Evolutionary conservation across 2,797 vertebrate genomes (phyloP).

Genomic region (Leucoraja ocellata): DNA sequence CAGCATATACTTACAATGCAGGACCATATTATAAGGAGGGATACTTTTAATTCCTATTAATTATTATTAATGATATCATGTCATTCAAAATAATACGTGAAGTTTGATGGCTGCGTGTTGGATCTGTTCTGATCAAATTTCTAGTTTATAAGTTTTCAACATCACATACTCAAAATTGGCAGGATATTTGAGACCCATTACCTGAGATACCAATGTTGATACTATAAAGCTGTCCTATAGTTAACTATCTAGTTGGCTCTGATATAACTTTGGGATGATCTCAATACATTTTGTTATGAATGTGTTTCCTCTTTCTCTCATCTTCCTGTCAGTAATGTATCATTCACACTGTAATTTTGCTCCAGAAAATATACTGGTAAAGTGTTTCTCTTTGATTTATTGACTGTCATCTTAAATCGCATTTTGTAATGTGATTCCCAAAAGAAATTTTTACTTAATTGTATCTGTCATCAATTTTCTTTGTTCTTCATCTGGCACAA

Average conservation of each 20-base stretch:
- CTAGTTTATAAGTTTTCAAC: not conserved
- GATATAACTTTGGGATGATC: not conserved
- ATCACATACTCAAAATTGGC: not conserved
- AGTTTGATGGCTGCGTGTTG: not conserved
- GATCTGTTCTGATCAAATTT: not conserved
- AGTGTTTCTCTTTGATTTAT: conserved; percentile 27
- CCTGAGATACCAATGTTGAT: not conserved
- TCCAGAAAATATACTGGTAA: conserved; percentile 13
- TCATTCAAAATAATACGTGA: not conserved
- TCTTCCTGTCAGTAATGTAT: conserved; percentile 25
- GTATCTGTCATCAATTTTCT: not conserved
- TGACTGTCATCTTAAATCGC: conserved; percentile 35
- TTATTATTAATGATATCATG: not conserved
- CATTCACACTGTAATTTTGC: conserved; percentile 30
- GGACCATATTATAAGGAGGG: not conserved
- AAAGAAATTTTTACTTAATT: conserved; percentile 25
- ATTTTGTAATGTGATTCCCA: conserved; percentile 6
- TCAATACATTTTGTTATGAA: conserved; percentile 15
- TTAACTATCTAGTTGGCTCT: not conserved
- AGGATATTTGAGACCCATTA: conserved; percentile 8
- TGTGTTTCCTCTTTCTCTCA: conserved; percentile 4
- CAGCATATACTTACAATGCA: not conserved
- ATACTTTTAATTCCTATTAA: not conserved
- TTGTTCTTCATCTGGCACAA: conserved; percentile 12
- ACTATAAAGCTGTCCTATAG: not conserved